Evolutionary conservation across 2,797 vertebrate genomes (phyloP).

Genomic region (Schizopygopsis malacanthus): DNA sequence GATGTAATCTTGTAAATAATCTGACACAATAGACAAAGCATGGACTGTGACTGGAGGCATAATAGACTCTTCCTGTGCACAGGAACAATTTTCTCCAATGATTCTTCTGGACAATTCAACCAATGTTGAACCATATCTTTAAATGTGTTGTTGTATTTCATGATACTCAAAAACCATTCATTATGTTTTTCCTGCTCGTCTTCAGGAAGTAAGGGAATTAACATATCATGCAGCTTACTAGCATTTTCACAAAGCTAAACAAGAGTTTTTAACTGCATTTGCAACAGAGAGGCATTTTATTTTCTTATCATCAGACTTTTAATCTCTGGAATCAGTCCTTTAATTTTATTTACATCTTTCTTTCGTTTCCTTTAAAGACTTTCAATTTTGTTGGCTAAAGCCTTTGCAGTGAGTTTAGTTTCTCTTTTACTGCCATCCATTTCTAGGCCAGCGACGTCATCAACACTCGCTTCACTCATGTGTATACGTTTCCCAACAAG

Average conservation of each 20-base stretch:
- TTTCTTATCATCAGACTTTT: background rate
- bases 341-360: background rate
- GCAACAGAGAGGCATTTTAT: background rate
- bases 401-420: background rate
- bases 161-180: background rate
- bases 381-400: background rate
- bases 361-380: background rate
- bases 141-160: conserved; percentile 4
- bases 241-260: background rate
- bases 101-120: background rate
- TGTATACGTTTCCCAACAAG: background rate
- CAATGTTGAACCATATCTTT: background rate
- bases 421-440: background rate
- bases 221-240: background rate
- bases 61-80: too few relatives aligned
- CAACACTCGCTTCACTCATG: background rate
- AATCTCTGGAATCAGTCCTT: background rate
- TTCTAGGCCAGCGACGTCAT: background rate
- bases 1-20: background rate
- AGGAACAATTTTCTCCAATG: too few relatives aligned
- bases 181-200: background rate
- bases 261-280: background rate
- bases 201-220: background rate
- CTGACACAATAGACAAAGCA: background rate
- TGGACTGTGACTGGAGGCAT: background rate